Percentiles rank a stretch among this genome's conserved stretches.
Conservation (phyloP, 2,797 vertebrate genomes). For the Myotis daubentonii region DNA sequence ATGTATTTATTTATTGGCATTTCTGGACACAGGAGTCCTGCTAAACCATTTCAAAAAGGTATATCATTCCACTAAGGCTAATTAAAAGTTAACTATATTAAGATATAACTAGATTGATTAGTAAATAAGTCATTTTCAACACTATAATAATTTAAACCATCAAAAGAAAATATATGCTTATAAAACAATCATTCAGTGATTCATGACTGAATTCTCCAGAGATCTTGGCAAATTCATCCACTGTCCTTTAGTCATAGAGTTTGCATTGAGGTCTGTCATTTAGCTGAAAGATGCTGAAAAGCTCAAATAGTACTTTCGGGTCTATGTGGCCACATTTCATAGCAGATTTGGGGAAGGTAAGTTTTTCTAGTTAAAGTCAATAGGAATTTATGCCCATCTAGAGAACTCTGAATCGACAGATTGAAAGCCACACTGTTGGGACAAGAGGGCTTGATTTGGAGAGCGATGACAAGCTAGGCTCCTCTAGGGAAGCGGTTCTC, state of each 20-base stretch:
- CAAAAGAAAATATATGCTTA: not conserved
- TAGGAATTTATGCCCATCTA: not conserved
- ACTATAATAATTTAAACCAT: not conserved
- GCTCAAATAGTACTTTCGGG: not conserved
- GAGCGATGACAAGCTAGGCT: not conserved
- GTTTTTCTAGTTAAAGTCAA: slow-evolving; percentile 39
- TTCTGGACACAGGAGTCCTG: not conserved
- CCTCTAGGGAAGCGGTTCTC: not conserved
- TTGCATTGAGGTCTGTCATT: not conserved
- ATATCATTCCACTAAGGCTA: not conserved
- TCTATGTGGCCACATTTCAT: not conserved
- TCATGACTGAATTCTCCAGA: not conserved
- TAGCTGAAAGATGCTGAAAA: slow-evolving; percentile 24
- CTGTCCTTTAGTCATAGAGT: not conserved
- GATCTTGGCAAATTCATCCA: rapidly evolving
- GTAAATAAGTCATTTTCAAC: not conserved
- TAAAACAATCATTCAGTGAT: not conserved
- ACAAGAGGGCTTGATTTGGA: not conserved
- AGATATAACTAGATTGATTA: not conserved
- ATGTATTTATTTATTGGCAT: not conserved
- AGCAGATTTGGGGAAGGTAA: not conserved
- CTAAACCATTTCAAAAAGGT: not conserved
- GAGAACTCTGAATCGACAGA: not conserved
- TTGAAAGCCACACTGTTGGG: not conserved
- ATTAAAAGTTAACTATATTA: not conserved